A percentile compares a stretch with the other conserved stretches of the same genome.
These are phyloP conservation scores for Lathamus discolor DNA, from an alignment of 2,113 vertebrate genomes.

Conservation along the genomic window DNA sequence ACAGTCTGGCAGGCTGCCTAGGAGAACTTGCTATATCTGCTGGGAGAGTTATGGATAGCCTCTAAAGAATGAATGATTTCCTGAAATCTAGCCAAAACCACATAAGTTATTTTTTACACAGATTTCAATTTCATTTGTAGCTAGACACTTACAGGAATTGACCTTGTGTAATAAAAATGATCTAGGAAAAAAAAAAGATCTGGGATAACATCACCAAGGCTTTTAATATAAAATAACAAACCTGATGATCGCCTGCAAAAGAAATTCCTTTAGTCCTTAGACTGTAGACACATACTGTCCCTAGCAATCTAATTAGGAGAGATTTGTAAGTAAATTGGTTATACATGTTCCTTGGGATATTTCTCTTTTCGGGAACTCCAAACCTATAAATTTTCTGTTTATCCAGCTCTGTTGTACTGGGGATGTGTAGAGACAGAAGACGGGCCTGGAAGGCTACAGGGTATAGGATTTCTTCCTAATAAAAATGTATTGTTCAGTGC, in stretches of 20 bases:
- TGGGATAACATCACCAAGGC: background rate
- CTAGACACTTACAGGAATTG: background rate
- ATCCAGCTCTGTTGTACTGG: background rate
- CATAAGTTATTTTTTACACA: background rate
- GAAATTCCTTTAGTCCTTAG: background rate
- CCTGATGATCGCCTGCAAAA: background rate
- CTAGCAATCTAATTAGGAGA: background rate
- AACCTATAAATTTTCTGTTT: background rate
- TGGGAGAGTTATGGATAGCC: background rate
- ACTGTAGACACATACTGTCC: background rate
- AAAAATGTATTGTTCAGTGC: background rate
- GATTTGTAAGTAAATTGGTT: background rate
- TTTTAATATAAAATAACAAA: background rate
- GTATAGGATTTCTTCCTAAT: background rate
- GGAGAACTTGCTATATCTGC: background rate
- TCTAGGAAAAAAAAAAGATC: background rate
- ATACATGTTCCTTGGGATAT: background rate
- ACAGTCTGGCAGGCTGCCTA: constrained; percentile 3
- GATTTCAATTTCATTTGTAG: background rate
- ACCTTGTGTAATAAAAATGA: background rate
- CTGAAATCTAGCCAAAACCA: background rate
- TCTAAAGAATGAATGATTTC: background rate
- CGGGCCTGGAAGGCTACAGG: background rate
- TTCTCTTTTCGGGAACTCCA: background rate
- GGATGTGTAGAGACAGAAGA: background rate